Evolutionary conservation across 2,113 vertebrate genomes (phyloP), one percentile per base, ranked within the genome.

Genomic region (Channa argus): DNA sequence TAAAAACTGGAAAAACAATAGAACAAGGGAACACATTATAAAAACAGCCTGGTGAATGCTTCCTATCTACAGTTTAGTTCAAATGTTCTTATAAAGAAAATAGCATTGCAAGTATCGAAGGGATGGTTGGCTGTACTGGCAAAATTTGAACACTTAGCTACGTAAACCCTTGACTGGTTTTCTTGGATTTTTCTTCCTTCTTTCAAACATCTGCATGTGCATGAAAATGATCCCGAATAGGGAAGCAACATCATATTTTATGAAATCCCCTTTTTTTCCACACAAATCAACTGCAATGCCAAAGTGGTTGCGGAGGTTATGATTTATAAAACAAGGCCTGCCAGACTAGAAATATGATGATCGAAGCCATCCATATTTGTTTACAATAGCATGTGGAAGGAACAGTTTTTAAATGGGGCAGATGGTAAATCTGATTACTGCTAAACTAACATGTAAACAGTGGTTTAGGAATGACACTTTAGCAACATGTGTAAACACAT

Each of bases 71-170:
- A 55, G 46, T 55, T 46, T 66, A 41, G 12, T 73, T 52, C 10
- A 80, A 60, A 53, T 65, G 59, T 72, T 86, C 45, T 76, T 55
- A 73, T 45, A 53, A 58, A 77, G 63, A 58, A 63, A 63, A 65
- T 38, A 61, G 37, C 37, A 68, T 47, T 65, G 52, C 12, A 60
- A 63, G 50, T 47, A 47, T 61, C 45, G 51, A 47, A 1, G 6
- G 36, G 36, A 49, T 37, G 38, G 36, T 55, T 62, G 15, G 36
- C 43, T 53, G 63, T 47, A 3, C 34, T 51, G 36, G 10, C 78
- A 54, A 52, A 46, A 74, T 66, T 3, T 15, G 56, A 53, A 14
- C 37, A 38, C 5, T 58, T 52, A 38, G 38, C 13, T 33, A 15
- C 41, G 12, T 51, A 58, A 77, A 64, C 44, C 59, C 14, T 52